phyloP scores from a whole-genome alignment of 2,888 invertebrate genomes.

The Pristionchus maxplancki region DNA sequence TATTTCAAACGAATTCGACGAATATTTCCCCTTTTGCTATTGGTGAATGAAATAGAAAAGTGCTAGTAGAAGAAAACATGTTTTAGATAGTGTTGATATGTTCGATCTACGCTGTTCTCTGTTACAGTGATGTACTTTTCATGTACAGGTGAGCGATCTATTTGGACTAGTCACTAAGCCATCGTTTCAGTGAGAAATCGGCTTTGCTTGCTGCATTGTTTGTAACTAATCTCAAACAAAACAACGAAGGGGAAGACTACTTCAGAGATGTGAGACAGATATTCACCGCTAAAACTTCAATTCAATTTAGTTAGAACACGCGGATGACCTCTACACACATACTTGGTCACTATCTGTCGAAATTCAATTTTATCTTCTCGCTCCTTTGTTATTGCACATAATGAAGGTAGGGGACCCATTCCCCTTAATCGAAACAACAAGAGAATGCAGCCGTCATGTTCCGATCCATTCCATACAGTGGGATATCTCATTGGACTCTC shows the following conservation, averaged over 20 bases:
- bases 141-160: not conserved
- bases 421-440: not conserved
- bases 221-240: not conserved
- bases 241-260: slow-evolving; percentile 25
- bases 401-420: slow-evolving; percentile 23
- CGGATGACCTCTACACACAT: slow-evolving; percentile 63
- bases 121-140: not conserved
- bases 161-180: too few relatives aligned
- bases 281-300: too few relatives aligned
- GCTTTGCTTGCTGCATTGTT: not conserved
- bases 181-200: not conserved
- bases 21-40: slow-evolving; percentile 18
- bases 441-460: not conserved
- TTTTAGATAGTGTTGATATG: not conserved
- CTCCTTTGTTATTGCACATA: slow-evolving; percentile 57
- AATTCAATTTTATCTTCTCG: slow-evolving; percentile 65
- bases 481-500: not conserved
- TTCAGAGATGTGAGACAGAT: slow-evolving; percentile 27
- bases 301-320: slow-evolving; percentile 55
- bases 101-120: not conserved
- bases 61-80: not conserved
- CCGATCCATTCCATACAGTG: not conserved
- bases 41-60: not conserved
- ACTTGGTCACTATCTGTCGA: slow-evolving; percentile 66
- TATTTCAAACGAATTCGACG: slow-evolving; percentile 28